Base-by-base conservation (phyloP, 2,888 invertebrate genomes). In the Koerneria pararmatus region DNA sequence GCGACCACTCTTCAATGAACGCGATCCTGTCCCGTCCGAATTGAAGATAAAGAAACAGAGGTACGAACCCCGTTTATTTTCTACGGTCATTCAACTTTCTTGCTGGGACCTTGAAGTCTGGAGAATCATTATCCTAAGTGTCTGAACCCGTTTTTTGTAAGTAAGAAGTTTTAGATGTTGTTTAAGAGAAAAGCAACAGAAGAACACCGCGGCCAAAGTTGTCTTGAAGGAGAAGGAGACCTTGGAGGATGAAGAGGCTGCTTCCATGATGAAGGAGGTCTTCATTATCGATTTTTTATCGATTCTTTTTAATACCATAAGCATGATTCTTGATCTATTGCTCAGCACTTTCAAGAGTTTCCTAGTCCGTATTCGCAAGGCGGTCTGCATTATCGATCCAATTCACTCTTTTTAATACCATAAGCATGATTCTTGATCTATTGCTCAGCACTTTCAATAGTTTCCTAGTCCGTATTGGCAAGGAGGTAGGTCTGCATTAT, bases 181-280 rank as follows among this genome's bases (percentile, higher is more conserved):
- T 63, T 1, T 41, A 41, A 41, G 11, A 41, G n/a, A 41, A 41
- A 41, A 41, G 46, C 46, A 15, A n/a, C 31, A 64, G 64, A 56
- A 56, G 2, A 56, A 64, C 29, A 54, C 31, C 6, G 32, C 64
- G n/a, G n/a, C n/a, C n/a, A n/a, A n/a, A n/a, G n/a, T n/a, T n/a
- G n/a, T n/a, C n/a, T n/a, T n/a, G 54, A 64, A 54, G 54, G 56
- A 41, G 64, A 64, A 64, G 64, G n/a, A 24, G 19, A 27, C 46
- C 1, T 22, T 41, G 31, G n/a, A 56, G 64, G 32, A 46, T n/a
- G 64, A 64, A 32, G 56, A 64, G 64, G 64, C n/a, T n/a, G n/a
- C n/a, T n/a, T n/a, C n/a, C n/a, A n/a, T n/a, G n/a, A n/a, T n/a
- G n/a, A n/a, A n/a, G n/a, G n/a, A n/a, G n/a, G n/a, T n/a, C n/a